These are phyloP conservation scores for Gymnopithys bicolor DNA, from an alignment of 2,797 vertebrate species.

Conservation along the genomic window DNA sequence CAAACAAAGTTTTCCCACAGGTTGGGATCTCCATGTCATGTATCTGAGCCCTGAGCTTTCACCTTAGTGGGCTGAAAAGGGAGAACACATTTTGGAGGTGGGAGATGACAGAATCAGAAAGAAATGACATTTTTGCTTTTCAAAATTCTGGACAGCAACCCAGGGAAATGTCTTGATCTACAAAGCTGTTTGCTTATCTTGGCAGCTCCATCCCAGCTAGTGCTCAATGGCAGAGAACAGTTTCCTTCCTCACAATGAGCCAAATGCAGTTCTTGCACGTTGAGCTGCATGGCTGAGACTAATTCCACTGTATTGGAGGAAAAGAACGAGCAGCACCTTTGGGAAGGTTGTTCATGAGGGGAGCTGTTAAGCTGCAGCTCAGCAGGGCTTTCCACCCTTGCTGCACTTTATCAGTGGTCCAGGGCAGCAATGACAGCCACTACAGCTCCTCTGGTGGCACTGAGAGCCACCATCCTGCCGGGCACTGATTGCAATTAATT, in stretches of 20 bases:
- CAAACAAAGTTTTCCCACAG: background rate
- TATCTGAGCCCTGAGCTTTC: background rate
- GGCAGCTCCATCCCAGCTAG: background rate
- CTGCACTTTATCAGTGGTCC: background rate
- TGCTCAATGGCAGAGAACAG: background rate
- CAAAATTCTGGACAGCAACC: background rate
- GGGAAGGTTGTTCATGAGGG: slow-evolving; percentile 12
- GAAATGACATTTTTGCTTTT: too few relatives aligned
- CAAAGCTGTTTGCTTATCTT: background rate
- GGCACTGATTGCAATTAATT: slow-evolving; percentile 37
- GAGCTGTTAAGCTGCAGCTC: slow-evolving; percentile 52
- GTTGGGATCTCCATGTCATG: background rate
- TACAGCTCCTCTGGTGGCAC: slow-evolving; percentile 22
- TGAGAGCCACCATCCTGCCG: slow-evolving; percentile 46
- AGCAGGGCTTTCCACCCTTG: background rate
- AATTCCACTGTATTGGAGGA: background rate
- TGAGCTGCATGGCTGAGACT: background rate
- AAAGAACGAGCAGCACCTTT: slow-evolving; percentile 40
- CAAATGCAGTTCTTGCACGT: background rate
- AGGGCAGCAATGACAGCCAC: slow-evolving; percentile 58
- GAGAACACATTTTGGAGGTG: background rate
- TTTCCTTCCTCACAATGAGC: background rate
- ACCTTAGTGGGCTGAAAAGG: background rate
- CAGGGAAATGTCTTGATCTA: background rate
- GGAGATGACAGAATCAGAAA: background rate